A percentile compares a stretch with the other conserved stretches of the same genome.
Evolutionary conservation across 2,797 vertebrate genomes (phyloP).

Genomic region (Darevskia mixta): DNA sequence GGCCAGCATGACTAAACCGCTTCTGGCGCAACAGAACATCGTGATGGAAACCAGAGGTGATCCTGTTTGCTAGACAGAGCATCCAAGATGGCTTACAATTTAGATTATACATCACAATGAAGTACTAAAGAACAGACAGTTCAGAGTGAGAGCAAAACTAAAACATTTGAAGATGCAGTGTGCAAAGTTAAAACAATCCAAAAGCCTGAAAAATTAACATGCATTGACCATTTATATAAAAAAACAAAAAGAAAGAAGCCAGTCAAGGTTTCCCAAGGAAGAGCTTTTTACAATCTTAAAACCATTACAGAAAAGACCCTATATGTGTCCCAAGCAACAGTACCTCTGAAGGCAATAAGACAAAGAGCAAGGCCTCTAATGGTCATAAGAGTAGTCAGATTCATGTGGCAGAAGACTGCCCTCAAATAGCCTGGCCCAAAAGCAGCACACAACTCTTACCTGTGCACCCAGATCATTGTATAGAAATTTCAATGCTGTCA

Average conservation of each 20-base stretch:
- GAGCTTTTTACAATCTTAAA: neutral
- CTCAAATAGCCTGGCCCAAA: neutral
- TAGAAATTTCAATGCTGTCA: constrained; percentile 94
- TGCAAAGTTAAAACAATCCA: neutral
- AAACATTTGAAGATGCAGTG: neutral
- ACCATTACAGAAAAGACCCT: neutral
- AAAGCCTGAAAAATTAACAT: neutral
- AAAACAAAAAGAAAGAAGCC: neutral
- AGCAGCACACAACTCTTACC: constrained; percentile 75
- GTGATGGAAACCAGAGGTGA: no score
- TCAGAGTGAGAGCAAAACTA: neutral
- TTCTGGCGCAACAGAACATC: no score
- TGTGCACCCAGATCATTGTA: constrained; percentile 97
- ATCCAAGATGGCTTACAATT: neutral
- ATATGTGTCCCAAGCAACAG: neutral
- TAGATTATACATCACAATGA: neutral
- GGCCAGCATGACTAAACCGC: no score
- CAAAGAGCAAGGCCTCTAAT: neutral
- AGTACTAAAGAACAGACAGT: neutral
- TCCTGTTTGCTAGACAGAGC: no score
- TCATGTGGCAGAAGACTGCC: neutral
- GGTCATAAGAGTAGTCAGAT: neutral
- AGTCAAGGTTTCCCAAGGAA: neutral
- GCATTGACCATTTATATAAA: neutral
- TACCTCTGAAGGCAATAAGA: neutral